Percentiles rank a stretch among this genome's conserved stretches.
Conservation (phyloP, 2,113 vertebrate genomes). For the Tyto alba region DNA sequence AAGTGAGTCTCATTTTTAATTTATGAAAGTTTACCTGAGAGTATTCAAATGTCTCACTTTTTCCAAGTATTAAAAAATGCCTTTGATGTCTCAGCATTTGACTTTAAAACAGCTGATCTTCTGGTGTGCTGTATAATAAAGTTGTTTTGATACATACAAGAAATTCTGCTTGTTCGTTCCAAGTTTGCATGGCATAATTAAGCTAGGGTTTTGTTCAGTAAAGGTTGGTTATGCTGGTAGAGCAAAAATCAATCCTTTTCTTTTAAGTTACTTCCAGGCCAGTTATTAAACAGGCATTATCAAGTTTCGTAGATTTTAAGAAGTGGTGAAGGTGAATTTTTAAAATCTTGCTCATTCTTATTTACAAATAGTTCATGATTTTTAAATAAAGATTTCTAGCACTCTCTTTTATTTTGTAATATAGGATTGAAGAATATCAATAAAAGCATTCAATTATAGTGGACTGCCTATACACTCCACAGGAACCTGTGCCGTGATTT, state of each 20-base stretch:
- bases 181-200: background rate
- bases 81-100: background rate
- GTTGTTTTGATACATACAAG: conserved; percentile 9
- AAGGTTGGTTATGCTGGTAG: background rate
- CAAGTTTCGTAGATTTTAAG: background rate
- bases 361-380: background rate
- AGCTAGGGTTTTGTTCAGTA: background rate
- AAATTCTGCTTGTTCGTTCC: background rate
- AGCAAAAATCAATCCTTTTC: background rate
- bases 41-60: background rate
- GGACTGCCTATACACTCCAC: background rate
- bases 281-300: background rate
- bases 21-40: conserved; percentile 7
- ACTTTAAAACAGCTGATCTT: conserved; percentile 8
- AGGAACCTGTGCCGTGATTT: rapidly evolving
- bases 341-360: background rate
- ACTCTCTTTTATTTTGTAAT: background rate
- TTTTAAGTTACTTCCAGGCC: background rate
- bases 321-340: background rate
- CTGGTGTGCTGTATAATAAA: background rate
- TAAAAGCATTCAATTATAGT: background rate
- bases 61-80: background rate
- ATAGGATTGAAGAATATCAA: background rate
- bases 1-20: conserved; percentile 16
- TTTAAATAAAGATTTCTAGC: background rate